phyloP scores from a whole-genome alignment of 2,888 invertebrate genomes.

The Kuschelorhynchus macadamiae region DNA sequence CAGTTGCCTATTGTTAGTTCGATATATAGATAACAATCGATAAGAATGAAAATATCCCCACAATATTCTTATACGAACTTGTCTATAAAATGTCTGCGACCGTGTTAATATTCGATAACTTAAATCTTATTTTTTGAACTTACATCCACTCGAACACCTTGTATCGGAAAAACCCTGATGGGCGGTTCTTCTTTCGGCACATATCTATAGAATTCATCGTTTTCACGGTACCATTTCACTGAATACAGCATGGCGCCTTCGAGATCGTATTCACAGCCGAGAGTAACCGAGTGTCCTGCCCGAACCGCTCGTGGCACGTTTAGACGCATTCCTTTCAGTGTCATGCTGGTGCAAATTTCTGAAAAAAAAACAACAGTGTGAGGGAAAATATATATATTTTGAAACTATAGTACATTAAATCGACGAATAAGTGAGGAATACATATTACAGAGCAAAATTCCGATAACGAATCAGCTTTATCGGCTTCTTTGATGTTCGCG shows the following conservation, averaged over 20 bases:
- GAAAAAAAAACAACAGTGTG: conserved; percentile 56
- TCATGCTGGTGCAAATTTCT: conserved; percentile 64
- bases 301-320: conserved; percentile 67
- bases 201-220: conserved; percentile 82
- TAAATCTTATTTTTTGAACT: too few species aligned
- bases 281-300: conserved; percentile 67
- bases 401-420: too few species aligned
- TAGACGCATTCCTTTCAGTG: conserved; percentile 64
- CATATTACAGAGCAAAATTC: too few species aligned
- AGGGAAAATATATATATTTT: background rate
- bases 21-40: too few species aligned
- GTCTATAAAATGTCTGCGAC: too few species aligned
- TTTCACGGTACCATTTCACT: conserved; percentile 83
- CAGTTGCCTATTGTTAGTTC: too few species aligned
- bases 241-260: conserved; percentile 77
- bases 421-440: too few species aligned
- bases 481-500: too few species aligned
- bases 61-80: too few species aligned
- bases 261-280: conserved; percentile 67
- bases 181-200: conserved; percentile 81
- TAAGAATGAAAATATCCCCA: too few species aligned
- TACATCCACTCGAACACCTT: conserved; percentile 81
- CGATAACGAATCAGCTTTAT: too few species aligned
- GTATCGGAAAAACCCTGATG: conserved; percentile 77
- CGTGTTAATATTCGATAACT: too few species aligned